Evolutionary conservation across 1,140 invertebrate genomes (phyloP).

Genomic region (Paralvinella palmiformis): DNA sequence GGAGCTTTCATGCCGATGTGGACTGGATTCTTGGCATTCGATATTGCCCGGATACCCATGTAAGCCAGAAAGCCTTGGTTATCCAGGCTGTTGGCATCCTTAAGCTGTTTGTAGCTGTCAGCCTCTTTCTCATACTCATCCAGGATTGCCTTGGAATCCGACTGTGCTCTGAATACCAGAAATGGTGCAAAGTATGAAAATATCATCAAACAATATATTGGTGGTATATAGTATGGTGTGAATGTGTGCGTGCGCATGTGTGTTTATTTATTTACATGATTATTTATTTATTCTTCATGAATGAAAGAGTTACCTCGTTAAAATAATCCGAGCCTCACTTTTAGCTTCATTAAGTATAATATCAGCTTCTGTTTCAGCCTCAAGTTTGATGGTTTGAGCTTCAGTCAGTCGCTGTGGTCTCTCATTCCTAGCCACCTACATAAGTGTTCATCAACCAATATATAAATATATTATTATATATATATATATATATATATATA

Average conservation of each 20-base stretch:
- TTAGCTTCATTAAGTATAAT: not conserved
- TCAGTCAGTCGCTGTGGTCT: not conserved
- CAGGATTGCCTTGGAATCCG: constrained; percentile 36
- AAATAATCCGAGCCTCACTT: not conserved
- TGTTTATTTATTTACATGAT: not conserved
- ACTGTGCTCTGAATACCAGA: constrained; percentile 27
- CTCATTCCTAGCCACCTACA: not conserved
- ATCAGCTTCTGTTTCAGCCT: not conserved
- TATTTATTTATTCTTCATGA: not conserved
- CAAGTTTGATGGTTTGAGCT: not conserved
- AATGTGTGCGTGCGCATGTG: not conserved
- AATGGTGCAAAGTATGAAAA: not conserved
- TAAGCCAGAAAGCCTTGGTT: constrained; percentile 41
- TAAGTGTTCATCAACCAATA: no score
- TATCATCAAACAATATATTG: not conserved
- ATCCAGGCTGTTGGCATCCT: constrained; percentile 27
- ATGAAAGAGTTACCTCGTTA: not conserved
- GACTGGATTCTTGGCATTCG: constrained; percentile 38
- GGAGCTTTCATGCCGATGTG: constrained; percentile 38
- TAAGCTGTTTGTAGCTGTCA: constrained; percentile 35
- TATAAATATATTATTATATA: no score
- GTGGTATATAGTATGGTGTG: not conserved
- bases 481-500: no score
- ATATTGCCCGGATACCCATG: constrained; percentile 37
- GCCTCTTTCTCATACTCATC: constrained; percentile 38